Percentiles rank a stretch among this genome's conserved stretches.
Evolutionary conservation across 2,113 vertebrate species (phyloP).

Genomic region (Cryptomyrus ogoouensis): DNA sequence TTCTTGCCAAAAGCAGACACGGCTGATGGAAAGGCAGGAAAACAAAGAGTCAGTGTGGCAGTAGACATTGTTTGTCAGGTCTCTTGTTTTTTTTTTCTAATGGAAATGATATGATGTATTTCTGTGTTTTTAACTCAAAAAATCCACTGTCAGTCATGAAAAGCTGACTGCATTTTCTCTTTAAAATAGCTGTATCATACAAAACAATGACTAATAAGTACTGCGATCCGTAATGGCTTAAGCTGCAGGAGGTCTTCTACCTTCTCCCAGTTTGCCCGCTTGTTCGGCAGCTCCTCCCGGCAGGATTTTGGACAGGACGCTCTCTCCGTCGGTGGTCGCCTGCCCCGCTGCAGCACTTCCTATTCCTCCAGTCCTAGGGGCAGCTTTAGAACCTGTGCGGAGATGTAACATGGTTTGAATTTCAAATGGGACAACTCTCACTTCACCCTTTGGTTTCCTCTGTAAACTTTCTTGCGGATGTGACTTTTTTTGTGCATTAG

Average conservation of each 20-base stretch:
- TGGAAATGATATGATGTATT: not conserved
- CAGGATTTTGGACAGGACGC: slow-evolving; percentile 89
- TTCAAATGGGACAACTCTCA: not conserved
- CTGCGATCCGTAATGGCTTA: not conserved
- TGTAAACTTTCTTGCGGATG: not conserved
- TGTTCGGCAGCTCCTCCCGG: slow-evolving; percentile 91
- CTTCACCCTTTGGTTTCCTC: not conserved
- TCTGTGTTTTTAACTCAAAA: not conserved
- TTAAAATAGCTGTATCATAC: not conserved
- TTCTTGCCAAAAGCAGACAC: slow-evolving; percentile 96
- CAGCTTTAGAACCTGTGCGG: slow-evolving; percentile 68
- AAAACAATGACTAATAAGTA: not conserved
- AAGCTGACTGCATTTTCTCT: not conserved
- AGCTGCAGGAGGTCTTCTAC: slow-evolving; percentile 48
- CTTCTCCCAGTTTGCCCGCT: slow-evolving; percentile 96
- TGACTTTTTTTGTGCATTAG: not conserved
- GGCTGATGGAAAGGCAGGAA: slow-evolving; percentile 56
- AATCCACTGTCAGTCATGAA: not conserved
- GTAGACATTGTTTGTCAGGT: not conserved
- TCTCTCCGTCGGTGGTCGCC: slow-evolving; percentile 74
- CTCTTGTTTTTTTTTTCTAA: not conserved
- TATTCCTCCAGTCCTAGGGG: slow-evolving; percentile 62
- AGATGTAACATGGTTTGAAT: slow-evolving; percentile 25
- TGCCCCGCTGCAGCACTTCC: slow-evolving; percentile 60
- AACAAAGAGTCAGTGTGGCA: not conserved